These are phyloP conservation scores for Bombylius discolor DNA, from an alignment of 2,888 invertebrate species.

Conservation along the genomic window DNA sequence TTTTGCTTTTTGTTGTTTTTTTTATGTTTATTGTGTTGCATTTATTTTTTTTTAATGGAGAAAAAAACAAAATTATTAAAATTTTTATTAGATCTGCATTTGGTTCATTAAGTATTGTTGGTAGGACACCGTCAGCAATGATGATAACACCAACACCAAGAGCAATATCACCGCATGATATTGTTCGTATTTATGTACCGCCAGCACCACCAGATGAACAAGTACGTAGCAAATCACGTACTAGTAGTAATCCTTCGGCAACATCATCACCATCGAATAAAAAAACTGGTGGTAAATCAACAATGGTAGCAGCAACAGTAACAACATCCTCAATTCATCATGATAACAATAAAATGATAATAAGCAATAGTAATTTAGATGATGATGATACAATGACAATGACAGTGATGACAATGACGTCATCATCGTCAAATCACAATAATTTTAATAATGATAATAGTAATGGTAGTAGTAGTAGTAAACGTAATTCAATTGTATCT, in stretches of 20 bases:
- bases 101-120: constrained; percentile 16
- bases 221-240: background rate
- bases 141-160: constrained; percentile 18
- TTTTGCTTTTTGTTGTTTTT: background rate
- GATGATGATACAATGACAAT: background rate
- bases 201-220: constrained; percentile 13
- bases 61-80: background rate
- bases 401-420: background rate
- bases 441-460: background rate
- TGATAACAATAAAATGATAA: background rate
- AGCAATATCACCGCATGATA: constrained; percentile 18
- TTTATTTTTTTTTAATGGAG: background rate
- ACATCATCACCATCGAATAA: constrained; percentile 3
- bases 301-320: background rate
- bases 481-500: constrained; percentile 13
- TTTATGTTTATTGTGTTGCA: background rate
- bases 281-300: background rate
- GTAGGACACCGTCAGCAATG: constrained; percentile 15
- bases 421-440: background rate
- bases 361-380: constrained; percentile 3
- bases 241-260: background rate
- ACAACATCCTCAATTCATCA: background rate
- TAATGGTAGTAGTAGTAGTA: constrained; percentile 4
- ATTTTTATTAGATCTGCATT: constrained; percentile 14
- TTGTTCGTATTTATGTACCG: constrained; percentile 19